phyloP scores from a whole-genome alignment of 1,140 invertebrate species.

The Drosophila takahashii region DNA sequence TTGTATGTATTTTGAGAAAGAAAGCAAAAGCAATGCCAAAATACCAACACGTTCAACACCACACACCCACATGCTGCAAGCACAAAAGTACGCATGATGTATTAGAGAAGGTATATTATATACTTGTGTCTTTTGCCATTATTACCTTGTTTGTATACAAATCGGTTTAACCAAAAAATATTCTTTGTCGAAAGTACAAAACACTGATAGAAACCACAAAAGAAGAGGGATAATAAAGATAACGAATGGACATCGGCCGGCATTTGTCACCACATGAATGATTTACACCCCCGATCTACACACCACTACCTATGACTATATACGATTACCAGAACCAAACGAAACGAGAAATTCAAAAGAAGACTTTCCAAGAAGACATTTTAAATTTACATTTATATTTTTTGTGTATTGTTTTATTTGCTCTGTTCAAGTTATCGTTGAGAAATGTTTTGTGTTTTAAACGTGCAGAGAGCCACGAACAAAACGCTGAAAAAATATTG shows the following conservation, averaged over 20 bases:
- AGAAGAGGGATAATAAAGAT: constrained; percentile 1
- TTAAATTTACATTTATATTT: constrained; percentile 61
- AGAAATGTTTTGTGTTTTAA: constrained; percentile 34
- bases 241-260: constrained; percentile 41
- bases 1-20: constrained; percentile 64
- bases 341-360: constrained; percentile 48
- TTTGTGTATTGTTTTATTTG: constrained; percentile 60
- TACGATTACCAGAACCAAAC: constrained; percentile 36
- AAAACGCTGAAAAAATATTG: constrained; percentile 30
- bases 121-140: constrained; percentile 55
- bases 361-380: constrained; percentile 76
- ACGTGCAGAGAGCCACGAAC: constrained; percentile 23
- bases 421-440: constrained; percentile 48
- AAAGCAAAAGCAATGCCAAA: constrained; percentile 63
- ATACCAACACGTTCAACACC: constrained; percentile 51
- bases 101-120: constrained; percentile 45
- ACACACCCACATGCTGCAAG: constrained; percentile 66
- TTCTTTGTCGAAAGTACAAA: constrained; percentile 74
- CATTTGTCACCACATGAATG: constrained; percentile 53
- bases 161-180: constrained; percentile 77
- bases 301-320: constrained; percentile 32
- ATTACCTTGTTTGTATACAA: constrained; percentile 60
- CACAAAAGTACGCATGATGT: constrained; percentile 64
- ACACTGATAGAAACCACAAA: constrained; percentile 48
- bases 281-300: constrained; percentile 42